phyloP scores from a whole-genome alignment of 2,888 invertebrate species.

The Rhagium mordax region DNA sequence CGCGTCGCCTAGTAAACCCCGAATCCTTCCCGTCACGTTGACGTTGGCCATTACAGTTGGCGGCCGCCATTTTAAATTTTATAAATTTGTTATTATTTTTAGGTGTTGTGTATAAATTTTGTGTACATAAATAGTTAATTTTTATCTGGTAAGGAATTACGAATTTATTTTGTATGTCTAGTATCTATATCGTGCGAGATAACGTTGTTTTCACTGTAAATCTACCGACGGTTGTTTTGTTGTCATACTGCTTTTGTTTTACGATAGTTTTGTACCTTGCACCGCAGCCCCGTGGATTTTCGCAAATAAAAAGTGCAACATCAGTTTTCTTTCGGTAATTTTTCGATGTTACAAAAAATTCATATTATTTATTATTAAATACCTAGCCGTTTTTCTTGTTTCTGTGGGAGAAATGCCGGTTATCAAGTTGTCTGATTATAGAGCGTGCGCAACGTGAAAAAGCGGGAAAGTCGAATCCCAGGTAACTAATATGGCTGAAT shows the following conservation, averaged over 20 bases:
- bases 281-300: background rate
- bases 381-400: constrained; percentile 38
- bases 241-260: constrained; percentile 35
- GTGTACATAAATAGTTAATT: constrained; percentile 52
- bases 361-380: constrained; percentile 24
- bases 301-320: background rate
- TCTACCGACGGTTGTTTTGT: constrained; percentile 36
- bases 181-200: background rate
- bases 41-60: constrained; percentile 67
- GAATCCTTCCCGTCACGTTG: constrained; percentile 72
- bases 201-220: background rate
- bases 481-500: background rate
- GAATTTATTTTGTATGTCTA: constrained; percentile 33
- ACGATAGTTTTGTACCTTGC: constrained; percentile 1
- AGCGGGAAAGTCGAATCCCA: constrained; percentile 45
- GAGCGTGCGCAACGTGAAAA: constrained; percentile 41
- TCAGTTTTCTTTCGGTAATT: background rate
- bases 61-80: constrained; percentile 67
- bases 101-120: constrained; percentile 59
- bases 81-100: constrained; percentile 61
- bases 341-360: background rate
- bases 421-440: constrained; percentile 38
- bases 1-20: constrained; percentile 86
- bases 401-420: constrained; percentile 45
- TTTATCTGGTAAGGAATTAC: constrained; percentile 45